A percentile compares a stretch with the other conserved stretches of the same genome.
These are phyloP conservation scores for Campoplex nolae DNA, from an alignment of 2,888 invertebrate species.

Conservation along the genomic window DNA sequence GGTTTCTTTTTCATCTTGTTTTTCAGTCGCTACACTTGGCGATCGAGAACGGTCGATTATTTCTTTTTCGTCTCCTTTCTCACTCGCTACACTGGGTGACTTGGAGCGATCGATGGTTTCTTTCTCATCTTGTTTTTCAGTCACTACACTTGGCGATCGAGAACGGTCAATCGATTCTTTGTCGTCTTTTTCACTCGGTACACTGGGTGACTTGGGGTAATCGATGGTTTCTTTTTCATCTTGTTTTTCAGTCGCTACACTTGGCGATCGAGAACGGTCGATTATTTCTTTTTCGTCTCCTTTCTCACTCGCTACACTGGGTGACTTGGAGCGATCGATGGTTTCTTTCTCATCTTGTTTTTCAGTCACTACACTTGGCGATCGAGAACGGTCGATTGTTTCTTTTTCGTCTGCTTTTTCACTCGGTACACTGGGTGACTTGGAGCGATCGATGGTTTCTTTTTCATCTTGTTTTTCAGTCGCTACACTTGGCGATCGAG, in stretches of 20 bases:
- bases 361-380: constrained; percentile 33
- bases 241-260: no score
- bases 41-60: constrained; percentile 27
- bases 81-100: constrained; percentile 52
- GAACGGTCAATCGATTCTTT: constrained; percentile 13
- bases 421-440: no score
- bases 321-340: constrained; percentile 40
- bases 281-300: no score
- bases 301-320: not conserved
- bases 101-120: constrained; percentile 23
- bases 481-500: constrained; percentile 42
- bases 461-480: not conserved
- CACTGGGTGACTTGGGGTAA: constrained; percentile 19
- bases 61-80: constrained; percentile 39
- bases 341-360: constrained; percentile 24
- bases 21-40: constrained; percentile 22
- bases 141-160: constrained; percentile 60
- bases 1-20: not conserved
- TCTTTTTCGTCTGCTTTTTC: no score
- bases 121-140: constrained; percentile 20
- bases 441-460: not conserved
- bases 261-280: no score
- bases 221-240: no score
- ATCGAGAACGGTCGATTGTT: not conserved
- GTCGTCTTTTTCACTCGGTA: constrained; percentile 16